Conservation (phyloP, 2,797 vertebrate genomes). For the Clarias platycephalus region DNA sequence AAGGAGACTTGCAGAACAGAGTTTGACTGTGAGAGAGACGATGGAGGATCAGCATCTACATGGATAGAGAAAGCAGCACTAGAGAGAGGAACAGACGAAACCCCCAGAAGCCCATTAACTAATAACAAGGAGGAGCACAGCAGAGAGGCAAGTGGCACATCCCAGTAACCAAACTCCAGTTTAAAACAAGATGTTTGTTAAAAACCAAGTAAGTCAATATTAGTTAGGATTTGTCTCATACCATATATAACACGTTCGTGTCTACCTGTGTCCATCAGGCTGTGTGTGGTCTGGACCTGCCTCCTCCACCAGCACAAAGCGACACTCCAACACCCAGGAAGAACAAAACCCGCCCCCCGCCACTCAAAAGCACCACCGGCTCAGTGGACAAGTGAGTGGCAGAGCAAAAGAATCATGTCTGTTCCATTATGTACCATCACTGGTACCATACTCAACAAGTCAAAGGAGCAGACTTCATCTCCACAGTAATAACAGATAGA, state of each 20-base stretch:
- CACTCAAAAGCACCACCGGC: constrained; percentile 87
- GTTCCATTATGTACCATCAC: neutral
- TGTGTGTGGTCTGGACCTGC: constrained; percentile 68
- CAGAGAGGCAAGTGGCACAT: constrained; percentile 67
- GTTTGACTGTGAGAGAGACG: constrained; percentile 56
- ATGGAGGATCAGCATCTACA: constrained; percentile 15
- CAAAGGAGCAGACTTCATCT: neutral
- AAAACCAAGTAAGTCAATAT: neutral
- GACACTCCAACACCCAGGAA: constrained; percentile 78
- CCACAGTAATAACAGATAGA: neutral
- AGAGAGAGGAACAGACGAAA: constrained; percentile 44
- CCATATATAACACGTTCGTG: neutral
- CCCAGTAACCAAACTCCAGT: neutral
- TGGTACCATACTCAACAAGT: neutral
- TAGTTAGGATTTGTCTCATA: neutral
- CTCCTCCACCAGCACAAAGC: constrained; percentile 55
- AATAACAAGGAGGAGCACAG: constrained; percentile 54
- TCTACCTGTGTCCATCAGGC: constrained; percentile 61
- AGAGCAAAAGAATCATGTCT: neutral
- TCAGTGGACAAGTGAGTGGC: constrained; percentile 84
- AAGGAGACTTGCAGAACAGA: constrained; percentile 58
- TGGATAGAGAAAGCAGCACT: constrained; percentile 40
- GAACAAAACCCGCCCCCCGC: constrained; percentile 86
- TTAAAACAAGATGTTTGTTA: neutral
- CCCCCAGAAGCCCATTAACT: constrained; percentile 31